Evolutionary conservation across 2,888 invertebrate genomes (phyloP).

Genomic region (Polylopha cassiicola): DNA sequence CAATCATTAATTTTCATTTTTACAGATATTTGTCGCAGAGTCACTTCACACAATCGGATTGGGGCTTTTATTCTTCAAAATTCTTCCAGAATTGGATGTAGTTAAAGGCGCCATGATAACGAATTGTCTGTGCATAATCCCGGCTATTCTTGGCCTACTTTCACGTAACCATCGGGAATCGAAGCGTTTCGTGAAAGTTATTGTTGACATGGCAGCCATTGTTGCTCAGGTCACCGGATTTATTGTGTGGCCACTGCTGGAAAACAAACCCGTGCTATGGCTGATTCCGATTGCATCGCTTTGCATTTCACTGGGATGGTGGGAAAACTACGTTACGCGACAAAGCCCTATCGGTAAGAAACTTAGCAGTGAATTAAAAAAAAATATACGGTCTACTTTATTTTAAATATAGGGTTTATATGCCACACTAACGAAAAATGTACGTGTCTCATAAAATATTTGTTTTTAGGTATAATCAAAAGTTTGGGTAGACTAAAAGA

Average conservation of each 20-base stretch:
- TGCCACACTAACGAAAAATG: too few relatives aligned
- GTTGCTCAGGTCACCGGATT: conserved; percentile 94
- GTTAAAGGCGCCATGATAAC: conserved; percentile 97
- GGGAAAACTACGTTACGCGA: conserved; percentile 97
- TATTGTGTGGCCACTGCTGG: conserved; percentile 92
- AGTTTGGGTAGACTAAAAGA: conserved; percentile 87
- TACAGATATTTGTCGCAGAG: conserved; percentile 88
- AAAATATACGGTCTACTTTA: neutral
- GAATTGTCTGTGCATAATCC: conserved; percentile 95
- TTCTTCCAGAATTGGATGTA: conserved; percentile 94
- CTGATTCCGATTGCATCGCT: conserved; percentile 90
- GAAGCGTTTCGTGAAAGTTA: conserved; percentile 84
- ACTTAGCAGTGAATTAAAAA: neutral
- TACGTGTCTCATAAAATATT: too few relatives aligned
- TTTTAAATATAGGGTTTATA: too few relatives aligned
- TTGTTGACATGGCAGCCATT: conserved; percentile 90
- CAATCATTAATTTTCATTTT: too few relatives aligned
- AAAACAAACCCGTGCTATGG: conserved; percentile 86
- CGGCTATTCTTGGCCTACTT: conserved; percentile 85
- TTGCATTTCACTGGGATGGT: conserved; percentile 95
- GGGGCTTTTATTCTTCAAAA: conserved; percentile 89
- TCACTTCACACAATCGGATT: conserved; percentile 92
- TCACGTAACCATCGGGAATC: conserved; percentile 90
- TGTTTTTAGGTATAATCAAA: conserved; percentile 80
- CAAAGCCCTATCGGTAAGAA: conserved; percentile 87